phyloP scores from a whole-genome alignment of 2,888 invertebrate genomes.

The Agelastica alni region DNA sequence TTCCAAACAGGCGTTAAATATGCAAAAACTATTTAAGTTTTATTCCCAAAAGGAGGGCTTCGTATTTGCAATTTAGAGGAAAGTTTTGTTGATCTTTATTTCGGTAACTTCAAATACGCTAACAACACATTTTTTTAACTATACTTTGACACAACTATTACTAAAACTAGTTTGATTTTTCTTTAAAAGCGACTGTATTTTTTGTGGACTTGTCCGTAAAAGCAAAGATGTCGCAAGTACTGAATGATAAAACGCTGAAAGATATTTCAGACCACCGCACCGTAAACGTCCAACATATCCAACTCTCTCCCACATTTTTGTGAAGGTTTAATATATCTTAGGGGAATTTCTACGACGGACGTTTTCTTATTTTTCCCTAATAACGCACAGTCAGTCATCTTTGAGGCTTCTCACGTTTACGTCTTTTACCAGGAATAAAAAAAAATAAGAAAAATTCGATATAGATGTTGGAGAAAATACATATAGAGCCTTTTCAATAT shows the following conservation, averaged over 20 bases:
- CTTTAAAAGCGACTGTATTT: too few relatives aligned
- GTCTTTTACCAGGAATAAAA: conserved; percentile 14
- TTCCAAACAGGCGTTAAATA: too few relatives aligned
- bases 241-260: background rate
- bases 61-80: too few relatives aligned
- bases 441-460: conserved; percentile 14
- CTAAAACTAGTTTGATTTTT: too few relatives aligned
- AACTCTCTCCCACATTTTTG: conserved; percentile 10
- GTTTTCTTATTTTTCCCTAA: conserved; percentile 19
- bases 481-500: conserved; percentile 16
- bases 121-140: too few relatives aligned
- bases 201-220: too few relatives aligned
- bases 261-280: background rate
- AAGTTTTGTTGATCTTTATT: too few relatives aligned
- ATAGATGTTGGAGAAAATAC: conserved; percentile 8
- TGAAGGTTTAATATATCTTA: conserved; percentile 20
- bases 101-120: too few relatives aligned
- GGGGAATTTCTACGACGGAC: conserved; percentile 15
- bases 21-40: too few relatives aligned
- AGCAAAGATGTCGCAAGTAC: background rate
- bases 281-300: conserved; percentile 10
- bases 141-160: too few relatives aligned
- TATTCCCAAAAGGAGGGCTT: too few relatives aligned
- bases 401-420: conserved; percentile 20
- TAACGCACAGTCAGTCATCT: conserved; percentile 14